These are phyloP conservation scores for Agrochola macilenta DNA, from an alignment of 2,888 invertebrate genomes.

Conservation along the genomic window DNA sequence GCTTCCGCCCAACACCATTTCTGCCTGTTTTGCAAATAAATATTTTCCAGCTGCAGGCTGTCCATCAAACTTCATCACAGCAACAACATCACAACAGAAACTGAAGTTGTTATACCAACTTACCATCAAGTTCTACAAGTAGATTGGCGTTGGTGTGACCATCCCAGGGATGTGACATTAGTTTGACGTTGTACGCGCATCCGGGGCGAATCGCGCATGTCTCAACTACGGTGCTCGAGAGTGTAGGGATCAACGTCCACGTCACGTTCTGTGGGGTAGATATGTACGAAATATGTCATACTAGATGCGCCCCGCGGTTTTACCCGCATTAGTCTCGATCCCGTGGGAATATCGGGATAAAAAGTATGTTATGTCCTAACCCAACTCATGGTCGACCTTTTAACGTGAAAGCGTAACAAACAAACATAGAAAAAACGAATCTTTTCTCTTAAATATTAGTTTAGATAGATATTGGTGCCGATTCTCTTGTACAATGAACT, in stretches of 20 bases:
- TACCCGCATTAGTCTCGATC: no score
- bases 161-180: slow-evolving; percentile 85
- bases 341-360: no score
- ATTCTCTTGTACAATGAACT: no score
- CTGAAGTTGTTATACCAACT: slow-evolving; percentile 37
- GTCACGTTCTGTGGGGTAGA: slow-evolving; percentile 73
- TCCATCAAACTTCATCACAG: not conserved
- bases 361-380: no score
- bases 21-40: not conserved
- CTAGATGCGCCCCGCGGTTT: no score
- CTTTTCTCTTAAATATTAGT: no score
- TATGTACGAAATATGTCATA: no score
- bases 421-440: no score
- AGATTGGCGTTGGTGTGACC: slow-evolving; percentile 80
- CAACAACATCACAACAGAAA: no score
- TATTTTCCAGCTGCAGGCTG: not conserved
- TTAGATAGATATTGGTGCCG: no score
- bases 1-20: not conserved
- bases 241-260: slow-evolving; percentile 81
- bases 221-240: slow-evolving; percentile 75
- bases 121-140: slow-evolving; percentile 79
- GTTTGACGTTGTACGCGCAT: slow-evolving; percentile 80
- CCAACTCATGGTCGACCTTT: no score
- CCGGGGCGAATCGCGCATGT: slow-evolving; percentile 83
- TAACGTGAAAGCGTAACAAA: no score